phyloP scores from a whole-genome alignment of 2,113 vertebrate species.

The Hemicordylus capensis region DNA sequence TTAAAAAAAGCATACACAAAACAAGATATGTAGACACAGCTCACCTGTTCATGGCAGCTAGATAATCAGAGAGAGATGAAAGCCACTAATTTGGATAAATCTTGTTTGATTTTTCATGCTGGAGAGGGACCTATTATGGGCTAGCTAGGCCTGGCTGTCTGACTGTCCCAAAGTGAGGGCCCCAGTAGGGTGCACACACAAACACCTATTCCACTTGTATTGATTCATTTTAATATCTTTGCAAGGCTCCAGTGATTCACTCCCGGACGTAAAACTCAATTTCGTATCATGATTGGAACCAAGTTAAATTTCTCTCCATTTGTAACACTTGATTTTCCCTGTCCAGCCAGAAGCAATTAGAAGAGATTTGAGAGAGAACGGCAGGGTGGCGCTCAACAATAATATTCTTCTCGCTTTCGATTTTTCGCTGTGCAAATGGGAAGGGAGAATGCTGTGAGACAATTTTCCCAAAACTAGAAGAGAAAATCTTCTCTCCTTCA shows the following conservation, averaged over 20 bases:
- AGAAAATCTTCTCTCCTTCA: background rate
- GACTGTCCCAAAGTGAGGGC: conserved; percentile 38
- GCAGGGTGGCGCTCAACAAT: background rate
- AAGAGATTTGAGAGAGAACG: conserved; percentile 8
- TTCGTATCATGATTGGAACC: conserved; percentile 66
- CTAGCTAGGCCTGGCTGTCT: conserved; percentile 46
- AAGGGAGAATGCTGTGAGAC: background rate
- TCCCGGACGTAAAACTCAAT: conserved; percentile 52
- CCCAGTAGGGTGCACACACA: conserved; percentile 31
- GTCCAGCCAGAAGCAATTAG: conserved; percentile 60
- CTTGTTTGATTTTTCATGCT: conserved; percentile 73
- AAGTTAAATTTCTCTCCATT: conserved; percentile 68
- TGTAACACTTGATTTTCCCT: conserved; percentile 54
- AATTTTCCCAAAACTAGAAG: background rate
- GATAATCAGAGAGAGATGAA: conserved; percentile 74
- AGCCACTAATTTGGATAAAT: conserved; percentile 75
- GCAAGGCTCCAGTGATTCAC: conserved; percentile 60
- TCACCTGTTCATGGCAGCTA: conserved; percentile 65
- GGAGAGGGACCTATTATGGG: conserved; percentile 56
- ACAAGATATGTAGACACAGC: conserved; percentile 63
- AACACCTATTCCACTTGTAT: conserved; percentile 65
- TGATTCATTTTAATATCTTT: conserved; percentile 69
- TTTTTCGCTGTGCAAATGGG: background rate
- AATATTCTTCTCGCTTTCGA: background rate
- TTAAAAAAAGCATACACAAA: conserved; percentile 68